Evolutionary conservation across 2,797 vertebrate genomes (phyloP), one percentile per base, ranked within the genome.

Genomic region (Gephyroberyx darwinii): DNA sequence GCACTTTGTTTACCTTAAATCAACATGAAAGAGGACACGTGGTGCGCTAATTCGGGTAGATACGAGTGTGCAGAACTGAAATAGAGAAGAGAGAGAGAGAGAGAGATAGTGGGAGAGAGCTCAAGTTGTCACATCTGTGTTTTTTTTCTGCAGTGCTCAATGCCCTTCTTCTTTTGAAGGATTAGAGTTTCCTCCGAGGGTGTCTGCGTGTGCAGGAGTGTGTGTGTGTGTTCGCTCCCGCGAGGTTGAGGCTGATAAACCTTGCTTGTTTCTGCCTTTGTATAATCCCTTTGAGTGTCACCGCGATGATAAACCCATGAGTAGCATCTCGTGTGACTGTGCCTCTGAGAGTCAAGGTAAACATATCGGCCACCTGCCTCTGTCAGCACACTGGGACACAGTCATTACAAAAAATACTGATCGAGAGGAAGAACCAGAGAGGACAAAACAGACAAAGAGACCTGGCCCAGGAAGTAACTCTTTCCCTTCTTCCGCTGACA

Each of bases 201-300:
- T 65, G 53, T 37, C 51, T 71, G 52, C 54, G 45, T 59, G 43
- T 30, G 53, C 47, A 20, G 68, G 31, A 22, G 16, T 51, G 69
- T 22, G 37, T 56, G 62, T 30, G 33, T 77, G 62, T 58, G 47
- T 63, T 2, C 26, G 26, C 26, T 77, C 26, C 51, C 57, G 48
- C 54, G 60, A 52, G 81, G 55, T 31, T 72, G 71, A 67, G 55
- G 77, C 65, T 82, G 91, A 93, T 91, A 88, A 89, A 92, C 72
- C 60, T 83, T 52, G 69, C 75, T 90, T 86, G 84, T 90, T 90
- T 88, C 74, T 83, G 78, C 77, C 81, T 83, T 82, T 84, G 75
- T 81, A 48, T 93, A 93, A 93, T 91, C 90, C 91, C 31, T 77
- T 69, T 60, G 74, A 83, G 83, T 88, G 88, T 88, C 84, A 88